Conservation (phyloP, 2,113 vertebrate genomes). For the Saccopteryx leptura region DNA sequence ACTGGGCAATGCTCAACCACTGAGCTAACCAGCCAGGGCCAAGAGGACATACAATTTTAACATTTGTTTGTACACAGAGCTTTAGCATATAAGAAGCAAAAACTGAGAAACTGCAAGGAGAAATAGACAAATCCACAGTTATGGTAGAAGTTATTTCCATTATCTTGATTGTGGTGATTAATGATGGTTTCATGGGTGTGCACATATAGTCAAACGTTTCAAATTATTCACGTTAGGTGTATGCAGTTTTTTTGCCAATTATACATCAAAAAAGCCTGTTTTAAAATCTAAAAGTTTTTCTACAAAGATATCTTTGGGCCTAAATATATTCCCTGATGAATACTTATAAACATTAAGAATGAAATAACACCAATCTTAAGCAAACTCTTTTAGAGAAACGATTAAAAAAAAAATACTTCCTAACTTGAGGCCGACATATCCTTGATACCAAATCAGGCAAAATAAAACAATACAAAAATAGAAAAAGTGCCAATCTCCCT, state of each 20-base stretch:
- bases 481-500: not conserved
- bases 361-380: not conserved
- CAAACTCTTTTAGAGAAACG: not conserved
- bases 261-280: not conserved
- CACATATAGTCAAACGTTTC: not conserved
- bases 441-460: not conserved
- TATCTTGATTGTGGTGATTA: not conserved
- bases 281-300: not conserved
- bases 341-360: not conserved
- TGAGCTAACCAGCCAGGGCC: no score
- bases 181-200: not conserved
- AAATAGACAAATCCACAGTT: not conserved
- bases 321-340: not conserved
- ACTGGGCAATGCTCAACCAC: no score
- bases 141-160: not conserved
- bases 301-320: not conserved
- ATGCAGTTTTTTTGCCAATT: not conserved
- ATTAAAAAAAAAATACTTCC: not conserved
- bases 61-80: not conserved
- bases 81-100: slow-evolving; percentile 22
- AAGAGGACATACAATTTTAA: not conserved
- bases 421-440: not conserved
- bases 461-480: not conserved
- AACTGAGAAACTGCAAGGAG: not conserved
- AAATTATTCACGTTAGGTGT: not conserved